Conservation (phyloP, 1,140 invertebrate species). For the Lepidostoma basale region DNA sequence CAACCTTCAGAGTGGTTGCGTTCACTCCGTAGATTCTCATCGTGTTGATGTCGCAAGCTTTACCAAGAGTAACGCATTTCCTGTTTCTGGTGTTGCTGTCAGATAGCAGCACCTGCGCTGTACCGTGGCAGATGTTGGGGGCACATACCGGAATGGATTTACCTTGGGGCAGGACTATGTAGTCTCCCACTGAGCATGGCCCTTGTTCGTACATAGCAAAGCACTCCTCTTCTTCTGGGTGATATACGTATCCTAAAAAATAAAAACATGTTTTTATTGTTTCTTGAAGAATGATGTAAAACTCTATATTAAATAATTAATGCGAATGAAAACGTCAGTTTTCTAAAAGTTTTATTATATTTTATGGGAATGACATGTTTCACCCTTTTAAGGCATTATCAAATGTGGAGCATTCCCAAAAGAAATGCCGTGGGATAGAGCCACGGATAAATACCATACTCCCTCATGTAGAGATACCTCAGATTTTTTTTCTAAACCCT, state of each 20-base stretch:
- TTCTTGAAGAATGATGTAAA: too few relatives aligned
- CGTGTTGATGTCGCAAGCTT: conserved; percentile 51
- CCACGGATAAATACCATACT: too few relatives aligned
- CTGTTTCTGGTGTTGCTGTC: conserved; percentile 27
- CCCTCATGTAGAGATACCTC: too few relatives aligned
- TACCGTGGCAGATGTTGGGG: conserved; percentile 62
- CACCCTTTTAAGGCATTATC: too few relatives aligned
- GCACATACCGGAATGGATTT: conserved; percentile 64
- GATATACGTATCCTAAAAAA: conserved; percentile 64
- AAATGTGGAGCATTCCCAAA: too few relatives aligned
- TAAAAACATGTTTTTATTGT: too few relatives aligned
- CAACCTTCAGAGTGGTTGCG: conserved; percentile 55
- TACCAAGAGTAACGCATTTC: conserved; percentile 60
- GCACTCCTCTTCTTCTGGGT: conserved; percentile 65
- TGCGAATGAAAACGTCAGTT: too few relatives aligned
- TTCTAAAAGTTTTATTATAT: too few relatives aligned
- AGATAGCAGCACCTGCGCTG: conserved; percentile 59
- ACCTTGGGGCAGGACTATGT: conserved; percentile 61
- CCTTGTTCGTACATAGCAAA: conserved; percentile 67
- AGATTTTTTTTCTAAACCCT: too few relatives aligned
- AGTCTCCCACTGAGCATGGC: conserved; percentile 63
- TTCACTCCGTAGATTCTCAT: conserved; percentile 56
- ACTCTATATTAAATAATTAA: too few relatives aligned
- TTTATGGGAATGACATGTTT: too few relatives aligned
- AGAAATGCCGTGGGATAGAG: too few relatives aligned